Base-by-base conservation (phyloP, 2,797 vertebrate species). In the Pelobates cultripes region DNA sequence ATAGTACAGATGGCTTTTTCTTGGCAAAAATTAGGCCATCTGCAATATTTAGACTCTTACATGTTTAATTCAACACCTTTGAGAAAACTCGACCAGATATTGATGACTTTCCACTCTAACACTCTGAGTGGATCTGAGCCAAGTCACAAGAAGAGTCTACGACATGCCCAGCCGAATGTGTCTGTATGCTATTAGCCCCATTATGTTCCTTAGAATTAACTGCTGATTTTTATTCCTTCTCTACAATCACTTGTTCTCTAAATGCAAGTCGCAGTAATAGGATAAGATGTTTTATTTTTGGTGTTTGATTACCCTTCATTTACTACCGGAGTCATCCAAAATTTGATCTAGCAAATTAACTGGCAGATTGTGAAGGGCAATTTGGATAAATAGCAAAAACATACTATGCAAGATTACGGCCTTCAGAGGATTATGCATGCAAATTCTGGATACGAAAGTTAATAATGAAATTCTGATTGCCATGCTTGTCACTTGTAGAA, bases 1-100 rank as follows among this genome's bases (percentile, higher is more conserved):
- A 84, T 84, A 84, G 82, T 84, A 78, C 82, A 84, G 82, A 84
- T 84, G 82, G 82, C 82, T 84, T 84, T 84, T 84, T 84, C 82
- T 84, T 84, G 82, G 82, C 82, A 84, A 84, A 84, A 84, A 79
- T 84, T 76, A 75, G 82, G 69, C 82, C 82, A 84, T 80, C 82
- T 84, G 82, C 82, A 84, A 84, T 84, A 84, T 84, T 84, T 84
- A 84, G 82, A 76, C 82, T 84, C 82, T 84, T 84, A 67, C 82
- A 84, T 84, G 82, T 84, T 84, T 84, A 84, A 84, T 84, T 84
- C 82, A 84, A 53, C 82, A 84, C 82, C 82, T 84, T 80, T 71
- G 82, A 84, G 82, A 84, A 84, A 84, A 84, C 82, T 71, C 77
- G 70, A 70, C 82, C 82, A 63, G 28, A 84, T 84, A 84, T 84